A percentile compares a stretch with the other conserved stretches of the same genome.
Conservation (phyloP, 2,113 vertebrate species). For the Tragelaphus scriptus region DNA sequence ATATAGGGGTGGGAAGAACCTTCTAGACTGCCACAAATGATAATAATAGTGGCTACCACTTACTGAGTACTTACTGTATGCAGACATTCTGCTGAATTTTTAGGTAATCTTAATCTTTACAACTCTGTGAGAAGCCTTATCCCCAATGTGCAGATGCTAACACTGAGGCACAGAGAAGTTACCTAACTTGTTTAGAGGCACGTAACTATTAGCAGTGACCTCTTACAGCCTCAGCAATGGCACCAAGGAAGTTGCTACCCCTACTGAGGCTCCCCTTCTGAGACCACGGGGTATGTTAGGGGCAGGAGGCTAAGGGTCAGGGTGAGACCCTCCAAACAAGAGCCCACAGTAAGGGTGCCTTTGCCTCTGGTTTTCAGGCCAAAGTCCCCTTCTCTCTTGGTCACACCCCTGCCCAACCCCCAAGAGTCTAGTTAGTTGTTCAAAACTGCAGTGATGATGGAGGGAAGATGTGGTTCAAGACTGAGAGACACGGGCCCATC, state of each 20-base stretch:
- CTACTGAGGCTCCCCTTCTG: not conserved
- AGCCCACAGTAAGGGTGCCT: not conserved
- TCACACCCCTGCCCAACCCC: not conserved
- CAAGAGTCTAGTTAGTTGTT: no score
- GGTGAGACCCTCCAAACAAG: not conserved
- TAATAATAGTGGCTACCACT: not conserved
- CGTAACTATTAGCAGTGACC: rapidly evolving
- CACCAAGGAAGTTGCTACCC: not conserved
- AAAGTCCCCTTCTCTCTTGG: not conserved
- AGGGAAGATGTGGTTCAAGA: not conserved
- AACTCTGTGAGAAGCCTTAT: not conserved
- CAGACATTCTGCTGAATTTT: not conserved
- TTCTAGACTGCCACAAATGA: not conserved
- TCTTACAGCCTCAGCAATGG: not conserved
- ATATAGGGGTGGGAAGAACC: not conserved
- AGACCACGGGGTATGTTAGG: not conserved
- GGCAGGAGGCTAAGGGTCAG: not conserved
- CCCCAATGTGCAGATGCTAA: not conserved
- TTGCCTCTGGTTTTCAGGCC: not conserved
- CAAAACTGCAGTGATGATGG: not conserved
- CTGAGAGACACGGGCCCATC: rapidly evolving
- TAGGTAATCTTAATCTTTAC: not conserved
- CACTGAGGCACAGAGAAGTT: not conserved
- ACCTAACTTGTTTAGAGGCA: not conserved
- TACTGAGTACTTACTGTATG: not conserved